Evolutionary conservation across 2,113 vertebrate species (phyloP), one percentile per base, ranked within the genome.

Genomic region (Dipodomys ordii): DNA sequence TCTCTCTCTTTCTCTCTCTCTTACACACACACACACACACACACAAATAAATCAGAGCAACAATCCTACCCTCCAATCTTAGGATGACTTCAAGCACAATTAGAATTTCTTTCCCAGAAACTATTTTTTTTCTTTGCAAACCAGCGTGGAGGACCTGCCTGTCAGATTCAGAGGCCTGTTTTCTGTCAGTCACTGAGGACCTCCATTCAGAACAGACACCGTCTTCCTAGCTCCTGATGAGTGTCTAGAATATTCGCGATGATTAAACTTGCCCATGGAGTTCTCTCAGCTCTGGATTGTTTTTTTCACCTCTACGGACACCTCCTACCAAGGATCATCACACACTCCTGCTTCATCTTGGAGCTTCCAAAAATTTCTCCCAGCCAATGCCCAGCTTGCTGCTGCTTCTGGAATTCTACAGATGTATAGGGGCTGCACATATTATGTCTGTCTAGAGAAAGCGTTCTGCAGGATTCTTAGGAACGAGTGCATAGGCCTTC

Each of bases 311-410:
- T 9, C 2, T 1, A n/a, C 53, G 20, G 25, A 15, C 27, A 57
- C 65, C 12, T 20, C 46, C 16, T 10, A 32, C 19, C 28, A 6
- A 30, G 16, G 16, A 15, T 6, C 19, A 20, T n/a, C 23, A 44
- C 25, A 49, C 0, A 25, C 27, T 13, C 28, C 28, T 11, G 7
- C 25, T 64, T 72, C 22, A 57, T 3, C 25, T 4, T 6, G 0
- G 44, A 7, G 0, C 6, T 16, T 69, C 27, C 30, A 60, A n/a
- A 30, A 0, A 2, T 22, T 19, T 15, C 27, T 76, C 3, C 27
- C 1, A 23, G 4, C 9, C 0, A 0, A 11, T 27, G 12, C 20
- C 30, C 53, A 53, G 3, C 6, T 71, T n/a, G 1, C 6, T 44
- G 46, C n/a, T 81, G 39, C 35, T 18, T 32, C 53, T 22, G 2